A percentile compares a stretch with the other conserved stretches of the same genome.
Evolutionary conservation across 2,888 invertebrate genomes (phyloP).

Genomic region (Cephus spinipes): DNA sequence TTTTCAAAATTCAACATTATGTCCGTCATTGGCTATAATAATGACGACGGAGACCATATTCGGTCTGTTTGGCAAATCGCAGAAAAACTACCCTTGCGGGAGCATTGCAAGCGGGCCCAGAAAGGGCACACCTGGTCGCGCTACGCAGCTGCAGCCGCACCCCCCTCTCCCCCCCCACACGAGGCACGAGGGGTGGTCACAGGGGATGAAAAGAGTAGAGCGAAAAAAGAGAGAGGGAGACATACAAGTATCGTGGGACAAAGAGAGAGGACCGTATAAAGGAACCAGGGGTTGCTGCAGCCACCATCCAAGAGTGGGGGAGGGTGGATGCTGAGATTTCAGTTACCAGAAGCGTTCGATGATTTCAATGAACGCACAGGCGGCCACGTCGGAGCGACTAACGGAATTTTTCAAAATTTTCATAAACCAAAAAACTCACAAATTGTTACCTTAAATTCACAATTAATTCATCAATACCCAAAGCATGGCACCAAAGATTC

Average conservation of each 20-base stretch:
- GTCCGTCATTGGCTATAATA: background rate
- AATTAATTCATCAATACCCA: background rate
- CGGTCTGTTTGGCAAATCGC: slow-evolving; percentile 20
- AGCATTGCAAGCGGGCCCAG: slow-evolving; percentile 44
- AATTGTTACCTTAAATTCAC: background rate
- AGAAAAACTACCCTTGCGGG: slow-evolving; percentile 49
- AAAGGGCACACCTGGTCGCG: slow-evolving; percentile 61
- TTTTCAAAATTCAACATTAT: background rate
- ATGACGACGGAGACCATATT: background rate
- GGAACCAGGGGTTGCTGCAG: background rate
- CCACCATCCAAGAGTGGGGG: slow-evolving; percentile 18
- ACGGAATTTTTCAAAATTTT: background rate
- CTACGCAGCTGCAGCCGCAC: slow-evolving; percentile 59
- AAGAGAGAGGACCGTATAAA: slow-evolving; percentile 12
- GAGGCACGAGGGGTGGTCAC: slow-evolving; percentile 12
- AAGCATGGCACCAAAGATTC: background rate
- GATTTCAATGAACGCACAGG: slow-evolving; percentile 56
- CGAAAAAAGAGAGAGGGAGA: slow-evolving; percentile 27
- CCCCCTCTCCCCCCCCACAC: slow-evolving; percentile 30
- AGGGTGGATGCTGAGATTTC: slow-evolving; percentile 63
- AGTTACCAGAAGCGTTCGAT: slow-evolving; percentile 53
- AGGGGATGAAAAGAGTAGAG: slow-evolving; percentile 61
- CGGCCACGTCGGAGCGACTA: slow-evolving; percentile 20
- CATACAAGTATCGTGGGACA: slow-evolving; percentile 27
- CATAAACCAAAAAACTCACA: background rate